These are phyloP conservation scores for Peromyscus polionotus DNA, from an alignment of 2,113 vertebrate species.

Conservation along the genomic window DNA sequence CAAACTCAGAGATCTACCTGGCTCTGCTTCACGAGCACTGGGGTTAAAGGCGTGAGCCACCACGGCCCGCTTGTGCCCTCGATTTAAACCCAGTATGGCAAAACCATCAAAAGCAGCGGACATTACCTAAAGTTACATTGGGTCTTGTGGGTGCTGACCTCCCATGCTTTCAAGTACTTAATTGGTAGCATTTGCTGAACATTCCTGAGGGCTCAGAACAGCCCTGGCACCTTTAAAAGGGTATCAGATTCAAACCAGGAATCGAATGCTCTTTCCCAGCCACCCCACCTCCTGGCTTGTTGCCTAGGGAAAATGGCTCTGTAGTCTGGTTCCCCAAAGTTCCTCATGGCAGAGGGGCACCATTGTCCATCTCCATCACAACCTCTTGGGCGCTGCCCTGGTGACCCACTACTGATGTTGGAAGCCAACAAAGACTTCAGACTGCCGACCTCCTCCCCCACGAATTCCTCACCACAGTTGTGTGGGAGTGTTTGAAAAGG, in stretches of 20 bases:
- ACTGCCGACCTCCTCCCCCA: conserved; percentile 43
- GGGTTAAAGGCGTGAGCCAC: background rate
- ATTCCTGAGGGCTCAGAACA: conserved; percentile 17
- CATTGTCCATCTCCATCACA: background rate
- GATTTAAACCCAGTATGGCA: background rate
- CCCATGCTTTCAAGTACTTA: background rate
- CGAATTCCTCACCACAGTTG: background rate
- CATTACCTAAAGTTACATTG: background rate
- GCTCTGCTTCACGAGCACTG: background rate
- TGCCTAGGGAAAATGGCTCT: conserved; percentile 28
- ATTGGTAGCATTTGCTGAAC: conserved; percentile 39
- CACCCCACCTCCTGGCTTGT: background rate
- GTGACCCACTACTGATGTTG: background rate
- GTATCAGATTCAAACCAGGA: conserved; percentile 14
- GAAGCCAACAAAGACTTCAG: background rate
- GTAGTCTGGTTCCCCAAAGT: background rate
- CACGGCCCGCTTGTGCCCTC: background rate
- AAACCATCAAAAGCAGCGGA: background rate
- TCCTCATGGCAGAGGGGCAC: background rate
- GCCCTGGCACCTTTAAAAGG: conserved; percentile 23
- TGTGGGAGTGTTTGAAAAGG: conserved; percentile 60
- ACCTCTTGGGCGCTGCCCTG: background rate
- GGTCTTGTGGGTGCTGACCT: background rate
- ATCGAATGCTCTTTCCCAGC: conserved; percentile 29
- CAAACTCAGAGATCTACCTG: background rate